Evolutionary conservation across 1,140 invertebrate species (phyloP).

Genomic region (Pemphigus obesinymphae): DNA sequence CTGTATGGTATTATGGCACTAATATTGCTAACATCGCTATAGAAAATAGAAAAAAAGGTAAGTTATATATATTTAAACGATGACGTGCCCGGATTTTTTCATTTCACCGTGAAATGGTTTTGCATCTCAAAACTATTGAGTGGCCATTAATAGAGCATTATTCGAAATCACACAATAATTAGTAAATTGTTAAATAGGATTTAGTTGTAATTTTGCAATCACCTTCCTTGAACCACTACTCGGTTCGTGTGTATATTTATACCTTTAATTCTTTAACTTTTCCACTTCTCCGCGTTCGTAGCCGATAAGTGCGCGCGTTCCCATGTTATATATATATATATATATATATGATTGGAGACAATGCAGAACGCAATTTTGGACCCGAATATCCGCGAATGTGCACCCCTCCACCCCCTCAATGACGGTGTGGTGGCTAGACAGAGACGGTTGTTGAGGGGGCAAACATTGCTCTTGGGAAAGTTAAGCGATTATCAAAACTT

Average conservation of each 20-base stretch:
- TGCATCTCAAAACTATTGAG: background rate
- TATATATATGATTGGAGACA: background rate
- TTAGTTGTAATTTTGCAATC: background rate
- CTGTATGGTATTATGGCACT: too few species aligned
- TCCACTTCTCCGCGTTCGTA: too few species aligned
- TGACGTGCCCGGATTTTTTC: too few species aligned
- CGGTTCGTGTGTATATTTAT: too few species aligned
- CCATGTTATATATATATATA: background rate
- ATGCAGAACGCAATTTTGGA: background rate
- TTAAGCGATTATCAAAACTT: constrained; percentile 32
- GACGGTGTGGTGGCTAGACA: background rate
- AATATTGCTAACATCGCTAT: too few species aligned
- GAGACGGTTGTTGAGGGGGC: background rate
- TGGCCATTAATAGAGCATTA: too few species aligned
- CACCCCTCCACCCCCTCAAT: too few species aligned
- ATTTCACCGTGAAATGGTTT: background rate
- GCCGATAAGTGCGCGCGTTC: background rate
- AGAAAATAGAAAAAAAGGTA: too few species aligned
- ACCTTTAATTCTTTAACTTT: too few species aligned
- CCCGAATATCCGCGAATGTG: too few species aligned
- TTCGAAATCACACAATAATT: background rate
- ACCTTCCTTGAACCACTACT: background rate
- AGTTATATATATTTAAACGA: too few species aligned
- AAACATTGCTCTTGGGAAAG: constrained; percentile 11
- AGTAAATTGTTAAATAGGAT: background rate